Conservation (phyloP, 2,888 invertebrate species). For the Allacma fusca region DNA sequence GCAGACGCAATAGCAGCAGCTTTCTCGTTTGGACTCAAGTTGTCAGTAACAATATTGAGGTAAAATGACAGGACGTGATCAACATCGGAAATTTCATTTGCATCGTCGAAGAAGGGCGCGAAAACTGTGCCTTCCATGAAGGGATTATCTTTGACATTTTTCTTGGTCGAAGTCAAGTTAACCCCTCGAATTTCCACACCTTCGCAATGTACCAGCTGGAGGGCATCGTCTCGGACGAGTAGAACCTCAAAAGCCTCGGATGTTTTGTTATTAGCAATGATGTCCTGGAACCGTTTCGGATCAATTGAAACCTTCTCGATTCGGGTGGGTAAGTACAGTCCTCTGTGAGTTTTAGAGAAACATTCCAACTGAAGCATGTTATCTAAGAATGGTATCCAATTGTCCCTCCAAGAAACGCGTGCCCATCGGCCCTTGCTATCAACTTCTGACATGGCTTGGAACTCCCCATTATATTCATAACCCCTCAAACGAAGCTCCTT, state of each 20-base stretch:
- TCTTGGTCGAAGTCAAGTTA: neutral
- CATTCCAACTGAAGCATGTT: constrained; percentile 76
- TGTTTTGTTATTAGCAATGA: constrained; percentile 47
- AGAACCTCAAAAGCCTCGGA: constrained; percentile 55
- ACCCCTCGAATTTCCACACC: neutral
- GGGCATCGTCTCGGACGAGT: neutral
- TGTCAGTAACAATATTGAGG: neutral
- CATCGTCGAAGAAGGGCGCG: neutral
- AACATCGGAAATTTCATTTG: neutral
- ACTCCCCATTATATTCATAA: constrained; percentile 63
- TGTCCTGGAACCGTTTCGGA: constrained; percentile 57
- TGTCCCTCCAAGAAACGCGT: constrained; percentile 74
- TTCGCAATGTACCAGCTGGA: neutral
- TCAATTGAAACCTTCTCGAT: constrained; percentile 83
- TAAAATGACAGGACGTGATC: neutral
- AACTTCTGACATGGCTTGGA: constrained; percentile 64
- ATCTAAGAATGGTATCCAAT: constrained; percentile 90
- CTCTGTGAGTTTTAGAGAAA: constrained; percentile 75
- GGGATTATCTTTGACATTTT: neutral
- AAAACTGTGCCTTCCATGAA: neutral
- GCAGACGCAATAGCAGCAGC: neutral
- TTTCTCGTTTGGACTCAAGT: neutral
- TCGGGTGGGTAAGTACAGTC: constrained; percentile 86
- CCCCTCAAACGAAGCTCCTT: constrained; percentile 64
- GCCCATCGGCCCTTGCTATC: constrained; percentile 63